Conservation (phyloP, 2,888 invertebrate species). For the Dryobotodes eremita region DNA sequence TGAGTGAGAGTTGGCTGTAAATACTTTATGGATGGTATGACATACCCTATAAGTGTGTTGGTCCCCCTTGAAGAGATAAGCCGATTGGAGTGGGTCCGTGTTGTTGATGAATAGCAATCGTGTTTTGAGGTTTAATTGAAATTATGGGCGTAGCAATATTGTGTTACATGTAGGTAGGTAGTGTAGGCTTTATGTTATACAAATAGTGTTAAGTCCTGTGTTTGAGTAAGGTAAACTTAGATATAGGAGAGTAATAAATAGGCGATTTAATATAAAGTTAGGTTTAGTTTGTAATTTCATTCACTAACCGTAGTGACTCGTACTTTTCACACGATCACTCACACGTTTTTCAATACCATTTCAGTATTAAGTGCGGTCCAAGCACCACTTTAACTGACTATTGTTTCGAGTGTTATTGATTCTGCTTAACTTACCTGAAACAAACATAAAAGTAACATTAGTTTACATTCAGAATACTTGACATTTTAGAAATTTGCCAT, state of each 20-base stretch:
- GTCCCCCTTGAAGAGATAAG: constrained; percentile 55
- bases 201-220: not conserved
- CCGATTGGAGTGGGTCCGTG: constrained; percentile 60
- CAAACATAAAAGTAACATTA: constrained; percentile 42
- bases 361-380: not conserved
- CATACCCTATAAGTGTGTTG: constrained; percentile 32
- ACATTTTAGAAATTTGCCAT: too few species aligned
- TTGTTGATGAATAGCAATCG: constrained; percentile 65
- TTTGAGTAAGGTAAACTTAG: not conserved
- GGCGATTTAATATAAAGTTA: not conserved
- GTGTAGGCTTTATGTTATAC: constrained; percentile 2
- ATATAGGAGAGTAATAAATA: not conserved
- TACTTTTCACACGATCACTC: not conserved
- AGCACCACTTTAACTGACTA: not conserved
- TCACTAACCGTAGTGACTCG: not conserved
- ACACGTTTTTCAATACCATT: not conserved
- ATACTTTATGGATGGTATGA: constrained; percentile 55
- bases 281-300: not conserved
- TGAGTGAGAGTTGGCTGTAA: constrained; percentile 60
- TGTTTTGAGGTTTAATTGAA: constrained; percentile 61
- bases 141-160: constrained; percentile 42
- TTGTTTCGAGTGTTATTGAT: not conserved
- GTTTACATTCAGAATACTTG: not conserved
- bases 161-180: constrained; percentile 20
- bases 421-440: constrained; percentile 56